phyloP scores from a whole-genome alignment of 92 coral and sea anemone species.

The Porites lobata region DNA sequence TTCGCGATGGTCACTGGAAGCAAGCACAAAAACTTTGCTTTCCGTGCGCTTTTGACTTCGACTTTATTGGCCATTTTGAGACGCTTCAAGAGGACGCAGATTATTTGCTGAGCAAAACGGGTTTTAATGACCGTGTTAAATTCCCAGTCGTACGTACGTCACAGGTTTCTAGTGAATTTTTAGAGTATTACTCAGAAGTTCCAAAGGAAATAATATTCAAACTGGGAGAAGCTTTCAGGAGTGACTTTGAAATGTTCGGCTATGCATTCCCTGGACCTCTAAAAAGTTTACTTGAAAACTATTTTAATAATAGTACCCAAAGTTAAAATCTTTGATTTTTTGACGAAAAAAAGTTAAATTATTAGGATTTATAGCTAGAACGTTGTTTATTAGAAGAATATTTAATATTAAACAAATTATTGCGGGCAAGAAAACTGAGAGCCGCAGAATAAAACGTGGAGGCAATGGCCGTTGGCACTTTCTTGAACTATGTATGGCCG shows the following conservation, averaged over 20 bases:
- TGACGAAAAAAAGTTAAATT: too few species aligned
- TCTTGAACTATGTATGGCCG: too few species aligned
- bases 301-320: not conserved
- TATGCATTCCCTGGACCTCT: conserved; percentile 64
- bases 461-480: too few species aligned
- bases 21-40: conserved; percentile 48
- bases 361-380: too few species aligned
- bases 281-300: conserved; percentile 28
- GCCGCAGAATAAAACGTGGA: too few species aligned
- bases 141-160: conserved; percentile 54
- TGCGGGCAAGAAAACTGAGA: too few species aligned
- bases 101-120: conserved; percentile 51
- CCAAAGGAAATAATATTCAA: conserved; percentile 36
- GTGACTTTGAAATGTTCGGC: conserved; percentile 71
- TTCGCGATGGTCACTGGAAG: conserved; percentile 56
- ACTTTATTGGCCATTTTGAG: conserved; percentile 64
- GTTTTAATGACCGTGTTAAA: conserved; percentile 53
- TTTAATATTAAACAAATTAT: too few species aligned
- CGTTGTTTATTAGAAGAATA: too few species aligned
- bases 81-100: conserved; percentile 55
- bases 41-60: conserved; percentile 60
- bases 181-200: conserved; percentile 40
- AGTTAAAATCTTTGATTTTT: too few species aligned
- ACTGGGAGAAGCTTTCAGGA: conserved; percentile 34
- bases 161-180: conserved; percentile 18